Evolutionary conservation across 2,888 invertebrate genomes (phyloP).

Genomic region (Anoncus sp.): DNA sequence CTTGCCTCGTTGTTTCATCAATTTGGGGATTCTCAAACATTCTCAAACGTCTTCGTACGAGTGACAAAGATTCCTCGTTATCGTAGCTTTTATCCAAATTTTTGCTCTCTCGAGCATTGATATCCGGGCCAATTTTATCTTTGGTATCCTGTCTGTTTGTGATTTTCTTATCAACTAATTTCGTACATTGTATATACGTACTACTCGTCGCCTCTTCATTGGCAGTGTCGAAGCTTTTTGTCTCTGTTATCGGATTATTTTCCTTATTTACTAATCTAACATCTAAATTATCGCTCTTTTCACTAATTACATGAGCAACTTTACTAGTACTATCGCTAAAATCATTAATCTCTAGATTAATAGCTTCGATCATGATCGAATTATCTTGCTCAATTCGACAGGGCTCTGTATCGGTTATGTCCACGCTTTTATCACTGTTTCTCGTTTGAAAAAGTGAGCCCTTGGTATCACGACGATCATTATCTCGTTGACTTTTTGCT

Average conservation of each 20-base stretch:
- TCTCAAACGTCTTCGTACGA: constrained; percentile 76
- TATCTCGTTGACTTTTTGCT: constrained; percentile 83
- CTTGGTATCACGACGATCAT: constrained; percentile 37
- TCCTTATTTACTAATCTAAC: constrained; percentile 72
- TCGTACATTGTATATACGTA: not conserved
- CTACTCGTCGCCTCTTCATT: constrained; percentile 15
- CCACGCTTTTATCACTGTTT: constrained; percentile 40
- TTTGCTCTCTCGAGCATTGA: constrained; percentile 41
- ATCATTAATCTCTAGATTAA: constrained; percentile 63
- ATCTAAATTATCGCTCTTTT: constrained; percentile 68
- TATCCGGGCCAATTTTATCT: constrained; percentile 70
- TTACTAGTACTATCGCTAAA: constrained; percentile 29
- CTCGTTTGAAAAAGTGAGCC: constrained; percentile 8
- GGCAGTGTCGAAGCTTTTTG: constrained; percentile 57
- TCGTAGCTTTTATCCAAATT: constrained; percentile 9
- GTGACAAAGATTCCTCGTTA: constrained; percentile 67
- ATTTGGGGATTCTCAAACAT: constrained; percentile 72
- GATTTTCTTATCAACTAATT: constrained; percentile 47
- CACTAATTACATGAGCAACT: not conserved
- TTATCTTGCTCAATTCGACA: not conserved
- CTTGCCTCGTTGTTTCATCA: not conserved
- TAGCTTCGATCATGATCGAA: constrained; percentile 6
- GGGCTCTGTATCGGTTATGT: constrained; percentile 24
- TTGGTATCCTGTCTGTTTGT: constrained; percentile 74
- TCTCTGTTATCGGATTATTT: constrained; percentile 14